Conservation (phyloP, 2,797 vertebrate species). For the Anniella stebbinsi region DNA sequence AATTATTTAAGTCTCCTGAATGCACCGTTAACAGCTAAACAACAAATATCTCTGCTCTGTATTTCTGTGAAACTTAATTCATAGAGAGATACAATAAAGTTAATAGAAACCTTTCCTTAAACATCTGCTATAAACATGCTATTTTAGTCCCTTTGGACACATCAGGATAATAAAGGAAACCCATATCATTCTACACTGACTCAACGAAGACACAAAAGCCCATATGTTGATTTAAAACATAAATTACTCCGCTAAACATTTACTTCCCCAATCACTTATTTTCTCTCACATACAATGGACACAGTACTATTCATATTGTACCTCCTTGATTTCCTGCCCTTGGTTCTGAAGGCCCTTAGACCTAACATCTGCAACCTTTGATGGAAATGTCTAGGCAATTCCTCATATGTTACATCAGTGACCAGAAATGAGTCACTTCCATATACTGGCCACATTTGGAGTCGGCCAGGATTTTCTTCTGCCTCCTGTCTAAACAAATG, state of each 20-base stretch:
- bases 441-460: not conserved
- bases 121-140: not conserved
- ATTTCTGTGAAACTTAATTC: not conserved
- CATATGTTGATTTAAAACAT: slow-evolving; percentile 11
- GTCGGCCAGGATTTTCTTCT: slow-evolving; percentile 38
- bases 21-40: not conserved
- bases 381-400: slow-evolving; percentile 72
- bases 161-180: not conserved
- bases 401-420: slow-evolving; percentile 71
- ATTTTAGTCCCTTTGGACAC: not conserved
- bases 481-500: not conserved
- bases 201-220: not conserved
- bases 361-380: slow-evolving; percentile 57
- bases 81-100: not conserved
- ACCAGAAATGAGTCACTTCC: not conserved
- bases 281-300: not conserved
- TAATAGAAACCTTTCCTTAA: not conserved
- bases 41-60: not conserved
- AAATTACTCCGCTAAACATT: rapidly evolving
- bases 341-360: not conserved
- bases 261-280: not conserved
- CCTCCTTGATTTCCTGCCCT: not conserved
- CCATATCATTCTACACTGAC: rapidly evolving
- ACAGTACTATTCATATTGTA: not conserved
- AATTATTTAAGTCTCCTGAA: not conserved